Evolutionary conservation across 2,113 vertebrate genomes (phyloP).

Genomic region (Heterochromis multidens): DNA sequence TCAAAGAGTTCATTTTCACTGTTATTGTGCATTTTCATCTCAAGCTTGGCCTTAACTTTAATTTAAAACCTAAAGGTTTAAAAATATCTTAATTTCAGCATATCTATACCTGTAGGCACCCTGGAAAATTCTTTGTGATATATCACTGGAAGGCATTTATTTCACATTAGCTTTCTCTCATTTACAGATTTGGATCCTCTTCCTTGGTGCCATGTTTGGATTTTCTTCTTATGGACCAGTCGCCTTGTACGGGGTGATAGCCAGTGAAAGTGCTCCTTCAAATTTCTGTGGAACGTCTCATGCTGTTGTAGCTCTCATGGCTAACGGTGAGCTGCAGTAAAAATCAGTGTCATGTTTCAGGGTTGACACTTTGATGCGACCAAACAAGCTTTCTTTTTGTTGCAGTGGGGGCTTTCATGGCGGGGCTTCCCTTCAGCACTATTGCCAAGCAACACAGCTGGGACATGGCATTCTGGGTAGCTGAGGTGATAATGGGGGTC

Average conservation of each 20-base stretch:
- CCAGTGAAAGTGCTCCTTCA: slow-evolving; percentile 91
- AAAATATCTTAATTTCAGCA: background rate
- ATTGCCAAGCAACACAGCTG: slow-evolving; percentile 93
- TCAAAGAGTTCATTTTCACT: rapidly evolving
- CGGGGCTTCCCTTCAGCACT: slow-evolving; percentile 95
- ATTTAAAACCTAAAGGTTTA: background rate
- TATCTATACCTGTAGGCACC: background rate
- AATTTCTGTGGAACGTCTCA: slow-evolving; percentile 96
- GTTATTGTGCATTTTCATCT: background rate
- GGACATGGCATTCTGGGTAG: slow-evolving; percentile 94
- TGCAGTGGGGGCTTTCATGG: slow-evolving; percentile 93
- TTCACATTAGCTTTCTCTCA: background rate
- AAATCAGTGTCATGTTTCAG: background rate
- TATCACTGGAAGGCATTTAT: background rate
- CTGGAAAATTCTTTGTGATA: no score
- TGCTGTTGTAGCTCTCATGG: slow-evolving; percentile 95
- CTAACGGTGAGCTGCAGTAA: slow-evolving; percentile 83
- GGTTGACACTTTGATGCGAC: background rate
- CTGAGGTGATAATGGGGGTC: slow-evolving; percentile 78
- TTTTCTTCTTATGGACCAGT: slow-evolving; percentile 95
- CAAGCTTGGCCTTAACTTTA: background rate
- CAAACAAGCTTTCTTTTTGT: background rate
- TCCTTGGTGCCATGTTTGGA: slow-evolving; percentile 88
- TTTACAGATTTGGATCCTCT: slow-evolving; percentile 90
- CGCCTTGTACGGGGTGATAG: slow-evolving; percentile 93